Base-by-base conservation (phyloP, 2,113 vertebrate genomes). In the Cettia cetti region DNA sequence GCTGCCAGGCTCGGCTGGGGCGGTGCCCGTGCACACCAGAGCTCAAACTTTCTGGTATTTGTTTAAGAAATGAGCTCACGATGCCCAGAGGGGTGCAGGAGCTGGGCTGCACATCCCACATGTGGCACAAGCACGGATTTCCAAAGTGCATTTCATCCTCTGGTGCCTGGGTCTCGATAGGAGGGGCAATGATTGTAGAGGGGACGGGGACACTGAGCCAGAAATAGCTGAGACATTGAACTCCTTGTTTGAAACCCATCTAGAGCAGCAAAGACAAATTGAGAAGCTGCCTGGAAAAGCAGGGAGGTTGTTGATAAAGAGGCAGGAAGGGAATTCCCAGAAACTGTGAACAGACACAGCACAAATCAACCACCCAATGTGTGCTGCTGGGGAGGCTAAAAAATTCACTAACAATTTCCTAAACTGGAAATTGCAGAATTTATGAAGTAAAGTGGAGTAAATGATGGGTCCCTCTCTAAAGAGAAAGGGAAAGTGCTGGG, bases 51-150 rank as follows among this genome's bases (percentile, higher is more conserved):
- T 3, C 23, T 5, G 22, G 2, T 4, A 1, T 22, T 68, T 42
- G 1, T 30, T 42, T 15, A 4, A 52, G 44, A 50, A 50, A 40
- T 4, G 16, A 75, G 8, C 40, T 35, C 3, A 15, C 7, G 44
- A 9, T 70, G 68, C 9, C 0, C 44, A 1, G 23, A 15, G 45
- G 3, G 1, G 2, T 37, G 72, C 57, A 5, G 0, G 7, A 24
- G 69, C 61, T 11, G 39, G 20, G 59, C 44, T 15, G 31, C 22
- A 76, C 65, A 11, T 64, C 76, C 61, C 10, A 19, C 42, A 4
- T 3, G 1, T 35, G 89, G 24, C 30, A 40, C 7, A 33, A 53
- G 79, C 6, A 15, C n/a, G 40, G 1, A 3, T 79, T 89, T 76
- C 87, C 75, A 54, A 89, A 35, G 27, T 42, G 19, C 26, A 5